These are phyloP conservation scores for Drosophila orosa DNA, from an alignment of 1,140 invertebrate species.

Conservation along the genomic window DNA sequence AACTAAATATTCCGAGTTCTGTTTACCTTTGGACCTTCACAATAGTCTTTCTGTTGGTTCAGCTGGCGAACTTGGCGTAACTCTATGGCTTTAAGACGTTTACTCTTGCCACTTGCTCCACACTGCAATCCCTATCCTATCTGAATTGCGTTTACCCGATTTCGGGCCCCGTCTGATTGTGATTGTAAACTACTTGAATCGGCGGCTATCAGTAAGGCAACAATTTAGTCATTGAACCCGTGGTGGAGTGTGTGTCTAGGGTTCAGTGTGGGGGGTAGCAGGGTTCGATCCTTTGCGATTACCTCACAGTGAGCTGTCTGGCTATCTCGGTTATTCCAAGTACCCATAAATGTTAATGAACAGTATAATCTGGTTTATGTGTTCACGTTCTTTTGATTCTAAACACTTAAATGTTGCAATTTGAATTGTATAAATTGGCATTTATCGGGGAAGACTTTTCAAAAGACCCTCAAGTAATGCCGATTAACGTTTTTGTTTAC, in stretches of 20 bases:
- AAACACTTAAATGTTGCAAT: background rate
- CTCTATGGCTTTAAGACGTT: background rate
- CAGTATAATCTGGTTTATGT: background rate
- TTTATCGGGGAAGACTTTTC: background rate
- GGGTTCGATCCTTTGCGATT: background rate
- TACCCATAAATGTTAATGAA: background rate
- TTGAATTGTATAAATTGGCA: background rate
- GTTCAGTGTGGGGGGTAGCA: background rate
- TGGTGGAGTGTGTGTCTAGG: background rate
- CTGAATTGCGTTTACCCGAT: conserved; percentile 3
- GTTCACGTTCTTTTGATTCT: background rate
- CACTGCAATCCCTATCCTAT: conserved; percentile 15
- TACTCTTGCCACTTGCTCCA: conserved; percentile 9
- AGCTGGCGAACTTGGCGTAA: conserved; percentile 21
- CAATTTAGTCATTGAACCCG: conserved; percentile 39
- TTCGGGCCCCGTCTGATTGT: conserved; percentile 44
- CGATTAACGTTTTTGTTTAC: background rate
- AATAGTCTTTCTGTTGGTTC: conserved; percentile 39
- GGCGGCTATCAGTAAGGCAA: conserved; percentile 14
- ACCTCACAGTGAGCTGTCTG: background rate
- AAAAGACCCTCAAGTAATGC: background rate
- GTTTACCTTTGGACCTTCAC: conserved; percentile 39
- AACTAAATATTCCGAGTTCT: conserved; percentile 17
- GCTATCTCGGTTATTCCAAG: conserved; percentile 6
- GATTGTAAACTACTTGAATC: conserved; percentile 16